A percentile compares a stretch with the other conserved stretches of the same genome.
These are phyloP conservation scores for Diarsia brunnea DNA, from an alignment of 2,888 invertebrate genomes.

Conservation along the genomic window DNA sequence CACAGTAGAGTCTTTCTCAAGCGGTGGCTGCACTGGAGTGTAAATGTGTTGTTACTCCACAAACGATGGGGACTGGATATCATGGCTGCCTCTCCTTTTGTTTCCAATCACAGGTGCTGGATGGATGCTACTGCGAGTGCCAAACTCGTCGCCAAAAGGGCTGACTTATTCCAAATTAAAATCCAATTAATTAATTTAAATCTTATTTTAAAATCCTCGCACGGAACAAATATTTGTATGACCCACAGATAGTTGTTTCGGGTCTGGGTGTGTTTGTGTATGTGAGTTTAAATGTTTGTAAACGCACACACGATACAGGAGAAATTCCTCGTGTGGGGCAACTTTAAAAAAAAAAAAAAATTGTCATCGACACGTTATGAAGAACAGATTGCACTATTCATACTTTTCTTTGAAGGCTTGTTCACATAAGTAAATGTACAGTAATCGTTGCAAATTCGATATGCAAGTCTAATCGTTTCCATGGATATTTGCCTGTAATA, in stretches of 20 bases:
- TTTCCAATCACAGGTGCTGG: neutral
- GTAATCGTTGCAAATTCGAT: constrained; percentile 60
- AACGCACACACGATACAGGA: no score
- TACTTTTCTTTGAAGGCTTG: constrained; percentile 8
- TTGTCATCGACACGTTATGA: neutral
- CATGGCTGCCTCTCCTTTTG: neutral
- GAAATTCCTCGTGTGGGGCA: no score
- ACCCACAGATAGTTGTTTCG: no score
- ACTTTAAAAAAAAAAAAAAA: no score
- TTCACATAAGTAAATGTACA: constrained; percentile 59
- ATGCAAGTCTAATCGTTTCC: constrained; percentile 61
- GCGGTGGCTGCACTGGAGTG: no score
- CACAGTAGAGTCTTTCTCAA: neutral
- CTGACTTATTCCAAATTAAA: no score
- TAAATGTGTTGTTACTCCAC: neutral
- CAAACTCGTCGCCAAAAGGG: neutral
- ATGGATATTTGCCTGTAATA: constrained; percentile 41
- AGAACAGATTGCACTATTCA: constrained; percentile 6
- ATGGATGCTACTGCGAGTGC: neutral
- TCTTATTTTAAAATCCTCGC: no score
- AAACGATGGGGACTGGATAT: neutral
- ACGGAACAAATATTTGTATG: no score
- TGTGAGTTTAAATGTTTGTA: no score
- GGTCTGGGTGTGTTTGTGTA: no score
- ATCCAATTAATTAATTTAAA: no score